Conservation (phyloP, 2,113 vertebrate genomes). For the Cettia cetti region DNA sequence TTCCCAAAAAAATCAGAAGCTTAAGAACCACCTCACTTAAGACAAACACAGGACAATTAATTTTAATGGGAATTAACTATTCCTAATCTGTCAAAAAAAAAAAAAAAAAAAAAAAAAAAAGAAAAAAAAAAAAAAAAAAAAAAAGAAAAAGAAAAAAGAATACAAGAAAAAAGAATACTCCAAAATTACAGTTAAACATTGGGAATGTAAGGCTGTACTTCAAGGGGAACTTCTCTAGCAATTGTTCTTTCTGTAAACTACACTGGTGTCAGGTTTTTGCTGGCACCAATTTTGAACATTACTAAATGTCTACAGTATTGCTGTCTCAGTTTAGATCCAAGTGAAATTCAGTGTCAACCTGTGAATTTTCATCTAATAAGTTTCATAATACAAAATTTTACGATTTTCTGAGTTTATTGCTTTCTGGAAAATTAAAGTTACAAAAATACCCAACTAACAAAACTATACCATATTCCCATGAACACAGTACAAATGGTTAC, state of each 20-base stretch:
- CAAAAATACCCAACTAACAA: neutral
- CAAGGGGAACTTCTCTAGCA: conserved; percentile 22
- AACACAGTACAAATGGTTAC: neutral
- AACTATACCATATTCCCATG: neutral
- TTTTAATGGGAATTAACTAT: neutral
- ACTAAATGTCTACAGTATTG: conserved; percentile 71
- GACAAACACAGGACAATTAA: neutral
- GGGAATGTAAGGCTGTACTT: conserved; percentile 10
- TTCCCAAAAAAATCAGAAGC: neutral
- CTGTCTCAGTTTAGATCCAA: conserved; percentile 74
- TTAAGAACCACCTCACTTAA: neutral
- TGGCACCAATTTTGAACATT: conserved; percentile 70
- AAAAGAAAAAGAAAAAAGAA: too few relatives aligned
- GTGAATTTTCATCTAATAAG: conserved; percentile 29
- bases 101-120: too few relatives aligned
- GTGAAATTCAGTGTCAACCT: conserved; percentile 57
- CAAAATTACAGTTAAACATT: conserved; percentile 15
- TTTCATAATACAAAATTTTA: neutral
- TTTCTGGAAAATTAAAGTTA: neutral
- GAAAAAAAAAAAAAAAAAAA: too few relatives aligned
- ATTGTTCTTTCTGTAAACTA: conserved; percentile 57
- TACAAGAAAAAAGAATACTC: neutral
- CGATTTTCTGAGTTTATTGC: neutral
- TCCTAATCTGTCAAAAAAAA: neutral
- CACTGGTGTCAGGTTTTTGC: conserved; percentile 65